Conservation (phyloP, 2,797 vertebrate genomes). For the Lateolabrax maculatus region DNA sequence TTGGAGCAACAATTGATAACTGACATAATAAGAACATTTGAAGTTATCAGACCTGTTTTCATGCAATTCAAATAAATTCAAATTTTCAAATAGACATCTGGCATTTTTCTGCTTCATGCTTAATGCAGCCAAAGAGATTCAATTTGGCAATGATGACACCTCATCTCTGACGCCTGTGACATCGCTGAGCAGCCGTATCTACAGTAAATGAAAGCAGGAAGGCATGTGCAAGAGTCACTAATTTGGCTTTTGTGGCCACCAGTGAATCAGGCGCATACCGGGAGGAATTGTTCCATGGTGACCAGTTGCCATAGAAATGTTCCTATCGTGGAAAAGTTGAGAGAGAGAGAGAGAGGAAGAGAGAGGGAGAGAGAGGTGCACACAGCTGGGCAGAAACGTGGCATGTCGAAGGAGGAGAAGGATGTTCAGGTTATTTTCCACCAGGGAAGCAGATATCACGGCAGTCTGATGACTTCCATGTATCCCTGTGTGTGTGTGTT, state of each 20-base stretch:
- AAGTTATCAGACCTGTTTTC: neutral
- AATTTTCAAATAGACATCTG: neutral
- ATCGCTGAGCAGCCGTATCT: neutral
- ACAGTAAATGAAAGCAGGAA: neutral
- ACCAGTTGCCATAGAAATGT: conserved; percentile 96
- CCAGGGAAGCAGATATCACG: conserved; percentile 16
- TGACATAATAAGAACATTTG: neutral
- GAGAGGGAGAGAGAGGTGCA: conserved; percentile 6
- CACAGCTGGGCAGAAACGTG: conserved; percentile 34
- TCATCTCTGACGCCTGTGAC: neutral
- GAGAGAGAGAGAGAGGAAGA: conserved; percentile 6
- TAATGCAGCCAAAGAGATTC: neutral
- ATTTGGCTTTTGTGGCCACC: conserved; percentile 65
- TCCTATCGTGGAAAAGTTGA: conserved; percentile 84
- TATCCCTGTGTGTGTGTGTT: neutral
- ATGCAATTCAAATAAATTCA: neutral
- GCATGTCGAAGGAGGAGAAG: conserved; percentile 32
- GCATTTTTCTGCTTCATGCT: neutral
- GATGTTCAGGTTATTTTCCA: conserved; percentile 58
- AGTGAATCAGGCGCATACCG: conserved; percentile 82
- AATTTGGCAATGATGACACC: neutral
- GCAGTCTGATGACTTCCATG: neutral
- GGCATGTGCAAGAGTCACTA: neutral
- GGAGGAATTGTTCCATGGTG: conserved; percentile 91
- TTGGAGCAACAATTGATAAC: neutral